Conservation (phyloP, 2,113 vertebrate species). For the Chaetorhynchus papuensis region DNA sequence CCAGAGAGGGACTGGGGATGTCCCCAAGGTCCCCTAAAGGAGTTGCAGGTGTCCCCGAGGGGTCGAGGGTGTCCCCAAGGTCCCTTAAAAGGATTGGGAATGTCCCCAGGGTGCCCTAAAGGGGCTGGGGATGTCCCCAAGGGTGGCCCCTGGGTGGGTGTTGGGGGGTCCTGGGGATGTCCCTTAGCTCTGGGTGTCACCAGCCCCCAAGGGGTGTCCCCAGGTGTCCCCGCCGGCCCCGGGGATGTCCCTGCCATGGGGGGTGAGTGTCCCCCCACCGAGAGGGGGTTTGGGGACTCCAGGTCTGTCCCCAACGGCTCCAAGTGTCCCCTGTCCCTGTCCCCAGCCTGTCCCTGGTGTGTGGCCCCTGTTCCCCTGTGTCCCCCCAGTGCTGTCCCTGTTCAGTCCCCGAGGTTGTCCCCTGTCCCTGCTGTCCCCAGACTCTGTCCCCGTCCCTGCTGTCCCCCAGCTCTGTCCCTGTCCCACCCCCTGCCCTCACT, state of each 20-base stretch:
- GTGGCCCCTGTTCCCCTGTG: neutral
- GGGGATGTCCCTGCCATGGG: neutral
- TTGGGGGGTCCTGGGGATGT: neutral
- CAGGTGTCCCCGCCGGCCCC: neutral
- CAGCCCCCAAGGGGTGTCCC: neutral
- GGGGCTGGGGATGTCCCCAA: neutral
- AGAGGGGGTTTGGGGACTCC: neutral
- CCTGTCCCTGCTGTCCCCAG: neutral
- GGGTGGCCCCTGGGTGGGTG: neutral
- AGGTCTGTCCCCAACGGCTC: neutral
- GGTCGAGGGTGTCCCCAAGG: rapidly evolving
- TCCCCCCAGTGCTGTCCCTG: neutral
- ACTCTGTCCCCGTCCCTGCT: neutral
- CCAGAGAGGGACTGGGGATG: neutral
- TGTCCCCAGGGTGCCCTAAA: neutral
- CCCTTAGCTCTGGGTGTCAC: neutral
- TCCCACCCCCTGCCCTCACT: neutral
- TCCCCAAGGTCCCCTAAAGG: neutral
- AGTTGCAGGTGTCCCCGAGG: neutral
- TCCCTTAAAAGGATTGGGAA: rapidly evolving
- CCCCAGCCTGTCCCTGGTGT: neutral
- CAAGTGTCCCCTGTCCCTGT: neutral
- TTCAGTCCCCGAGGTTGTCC: neutral
- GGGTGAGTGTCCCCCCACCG: neutral
- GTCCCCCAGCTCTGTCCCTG: no score